Evolutionary conservation across 2,797 vertebrate genomes (phyloP).

Genomic region (Hapalemur alaotrensis): DNA sequence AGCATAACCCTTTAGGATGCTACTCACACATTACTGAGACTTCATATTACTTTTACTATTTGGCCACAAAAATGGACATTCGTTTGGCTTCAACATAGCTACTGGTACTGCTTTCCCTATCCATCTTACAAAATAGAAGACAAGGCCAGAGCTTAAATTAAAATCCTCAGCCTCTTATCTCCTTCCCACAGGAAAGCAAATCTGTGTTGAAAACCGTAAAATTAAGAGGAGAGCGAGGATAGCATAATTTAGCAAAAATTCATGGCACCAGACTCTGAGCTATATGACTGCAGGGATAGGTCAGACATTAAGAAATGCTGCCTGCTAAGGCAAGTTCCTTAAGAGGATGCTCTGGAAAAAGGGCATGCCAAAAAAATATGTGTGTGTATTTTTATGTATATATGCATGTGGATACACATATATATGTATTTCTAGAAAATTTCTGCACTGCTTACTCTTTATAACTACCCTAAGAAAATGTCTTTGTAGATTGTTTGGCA

Average conservation of each 20-base stretch:
- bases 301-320: slow-evolving; percentile 88
- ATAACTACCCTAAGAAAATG: slow-evolving; percentile 30
- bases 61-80: slow-evolving; percentile 83
- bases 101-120: slow-evolving; percentile 81
- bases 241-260: slow-evolving; percentile 93
- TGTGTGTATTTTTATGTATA: too few species aligned
- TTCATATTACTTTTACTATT: slow-evolving; percentile 84
- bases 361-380: background rate
- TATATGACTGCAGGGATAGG: slow-evolving; percentile 88
- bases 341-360: slow-evolving; percentile 83
- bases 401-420: background rate
- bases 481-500: background rate
- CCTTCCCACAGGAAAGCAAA: slow-evolving; percentile 96
- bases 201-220: slow-evolving; percentile 98
- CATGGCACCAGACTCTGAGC: slow-evolving; percentile 89
- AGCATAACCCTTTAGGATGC: slow-evolving; percentile 69
- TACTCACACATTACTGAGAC: slow-evolving; percentile 75
- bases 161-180: slow-evolving; percentile 96
- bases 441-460: background rate
- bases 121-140: slow-evolving; percentile 89
- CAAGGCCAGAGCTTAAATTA: slow-evolving; percentile 92
- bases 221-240: slow-evolving; percentile 94
- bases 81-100: slow-evolving; percentile 84
- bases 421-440: background rate
- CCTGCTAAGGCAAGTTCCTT: slow-evolving; percentile 86